phyloP scores from a whole-genome alignment of 1,140 invertebrate genomes.

The Penaeus chinensis region DNA sequence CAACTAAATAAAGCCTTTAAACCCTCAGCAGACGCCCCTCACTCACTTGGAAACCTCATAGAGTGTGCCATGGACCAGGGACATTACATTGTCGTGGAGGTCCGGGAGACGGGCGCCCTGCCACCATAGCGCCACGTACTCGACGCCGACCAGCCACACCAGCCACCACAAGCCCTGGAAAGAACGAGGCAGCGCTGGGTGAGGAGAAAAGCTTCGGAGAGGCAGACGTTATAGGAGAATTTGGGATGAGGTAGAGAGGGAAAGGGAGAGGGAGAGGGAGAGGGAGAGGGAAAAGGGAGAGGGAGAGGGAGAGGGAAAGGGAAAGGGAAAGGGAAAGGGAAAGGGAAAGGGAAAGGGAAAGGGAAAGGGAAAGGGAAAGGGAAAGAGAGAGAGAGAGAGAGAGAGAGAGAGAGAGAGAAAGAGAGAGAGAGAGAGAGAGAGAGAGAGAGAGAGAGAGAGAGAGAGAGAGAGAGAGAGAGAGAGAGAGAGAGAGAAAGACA shows the following conservation, averaged over 20 bases:
- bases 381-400: not conserved
- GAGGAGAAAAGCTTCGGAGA: not conserved
- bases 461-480: not conserved
- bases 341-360: conserved; percentile 1
- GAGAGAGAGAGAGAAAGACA: not conserved
- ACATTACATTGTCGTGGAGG: conserved; percentile 40
- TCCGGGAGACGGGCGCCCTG: conserved; percentile 18
- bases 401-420: not conserved
- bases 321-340: not conserved
- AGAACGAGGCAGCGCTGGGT: not conserved
- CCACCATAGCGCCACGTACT: conserved; percentile 49
- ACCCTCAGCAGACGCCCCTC: not conserved
- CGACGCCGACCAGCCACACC: conserved; percentile 40
- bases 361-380: not conserved
- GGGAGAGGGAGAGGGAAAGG: conserved; percentile 5
- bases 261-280: conserved; percentile 11
- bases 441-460: not conserved
- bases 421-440: no score
- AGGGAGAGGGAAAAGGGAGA: conserved; percentile 4
- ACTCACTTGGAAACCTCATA: conserved; percentile 50
- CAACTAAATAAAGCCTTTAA: not conserved
- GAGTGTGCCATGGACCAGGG: conserved; percentile 21
- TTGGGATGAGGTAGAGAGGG: not conserved
- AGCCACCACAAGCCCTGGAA: conserved; percentile 47
- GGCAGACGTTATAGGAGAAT: not conserved